Percentiles rank a stretch among this genome's conserved stretches.
Conservation (phyloP, 92 coral and sea anemone genomes). For the Actinernus sp. region DNA sequence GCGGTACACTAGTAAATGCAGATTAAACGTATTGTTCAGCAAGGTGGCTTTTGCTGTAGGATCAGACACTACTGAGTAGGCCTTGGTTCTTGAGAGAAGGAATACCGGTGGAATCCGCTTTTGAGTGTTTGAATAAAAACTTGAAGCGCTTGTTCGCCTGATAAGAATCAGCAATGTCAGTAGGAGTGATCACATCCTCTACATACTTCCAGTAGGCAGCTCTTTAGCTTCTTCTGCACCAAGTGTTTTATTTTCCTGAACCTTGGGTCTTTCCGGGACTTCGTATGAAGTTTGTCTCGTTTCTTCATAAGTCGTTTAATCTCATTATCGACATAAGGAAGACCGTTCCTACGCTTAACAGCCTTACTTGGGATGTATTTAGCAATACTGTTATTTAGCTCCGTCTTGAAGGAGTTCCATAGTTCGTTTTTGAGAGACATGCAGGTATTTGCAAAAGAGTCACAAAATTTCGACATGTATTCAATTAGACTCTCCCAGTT, state of each 20-base stretch:
- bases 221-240: constrained; percentile 23
- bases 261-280: constrained; percentile 8
- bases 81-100: too few species aligned
- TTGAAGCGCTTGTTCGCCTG: background rate
- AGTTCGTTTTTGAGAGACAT: constrained; percentile 10
- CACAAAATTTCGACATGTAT: constrained; percentile 21
- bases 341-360: constrained; percentile 2
- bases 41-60: too few species aligned
- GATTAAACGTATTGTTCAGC: too few species aligned
- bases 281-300: constrained; percentile 15
- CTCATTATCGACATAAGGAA: constrained; percentile 9
- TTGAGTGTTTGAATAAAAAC: background rate
- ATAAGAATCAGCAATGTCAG: constrained; percentile 1
- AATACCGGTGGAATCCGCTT: too few species aligned
- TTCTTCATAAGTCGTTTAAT: constrained; percentile 24
- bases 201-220: constrained; percentile 25
- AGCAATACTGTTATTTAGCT: background rate
- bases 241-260: constrained; percentile 23
- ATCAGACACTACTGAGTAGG: too few species aligned
- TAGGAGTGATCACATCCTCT: constrained; percentile 14
- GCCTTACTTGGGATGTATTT: constrained; percentile 19
- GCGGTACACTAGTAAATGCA: too few species aligned
- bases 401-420: constrained; percentile 9
- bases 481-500: constrained; percentile 28
- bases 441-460: constrained; percentile 12